Conservation (phyloP, 1,140 invertebrate species). For the Drosophila ambigua region DNA sequence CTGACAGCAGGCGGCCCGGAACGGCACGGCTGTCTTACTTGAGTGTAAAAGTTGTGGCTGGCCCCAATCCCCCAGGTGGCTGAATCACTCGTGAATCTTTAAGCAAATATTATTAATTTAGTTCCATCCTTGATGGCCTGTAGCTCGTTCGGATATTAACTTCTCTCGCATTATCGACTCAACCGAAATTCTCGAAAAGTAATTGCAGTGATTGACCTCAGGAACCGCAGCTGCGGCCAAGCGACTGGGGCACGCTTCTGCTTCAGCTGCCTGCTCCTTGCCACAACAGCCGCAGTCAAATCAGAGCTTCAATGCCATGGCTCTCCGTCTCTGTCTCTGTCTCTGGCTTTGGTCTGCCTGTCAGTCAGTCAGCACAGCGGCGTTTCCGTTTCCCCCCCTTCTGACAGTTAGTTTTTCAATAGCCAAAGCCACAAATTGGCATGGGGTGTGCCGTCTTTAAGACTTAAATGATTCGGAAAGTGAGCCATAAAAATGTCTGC, state of each 20-base stretch:
- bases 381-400: conserved; percentile 2
- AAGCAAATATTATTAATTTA: conserved; percentile 13
- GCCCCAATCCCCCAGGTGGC: conserved; percentile 2
- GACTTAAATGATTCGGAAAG: conserved; percentile 54
- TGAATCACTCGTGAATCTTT: neutral
- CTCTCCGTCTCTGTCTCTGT: neutral
- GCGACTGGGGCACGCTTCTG: conserved; percentile 1
- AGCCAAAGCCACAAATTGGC: conserved; percentile 47
- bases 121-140: conserved; percentile 21
- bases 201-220: conserved; percentile 75
- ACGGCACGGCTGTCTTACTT: conserved; percentile 9
- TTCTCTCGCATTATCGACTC: conserved; percentile 23
- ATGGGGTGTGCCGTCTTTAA: conserved; percentile 23
- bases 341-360: conserved; percentile 16
- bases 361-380: conserved; percentile 6
- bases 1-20: conserved; percentile 31
- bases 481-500: conserved; percentile 17
- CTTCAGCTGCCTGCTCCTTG: conserved; percentile 7
- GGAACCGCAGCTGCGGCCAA: conserved; percentile 57
- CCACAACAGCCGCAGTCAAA: conserved; percentile 61
- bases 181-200: conserved; percentile 49
- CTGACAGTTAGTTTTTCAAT: conserved; percentile 27
- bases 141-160: conserved; percentile 29
- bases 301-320: conserved; percentile 58
- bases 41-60: conserved; percentile 9